Evolutionary conservation across 2,797 vertebrate species (phyloP).

Genomic region (Microcaecilia unicolor): DNA sequence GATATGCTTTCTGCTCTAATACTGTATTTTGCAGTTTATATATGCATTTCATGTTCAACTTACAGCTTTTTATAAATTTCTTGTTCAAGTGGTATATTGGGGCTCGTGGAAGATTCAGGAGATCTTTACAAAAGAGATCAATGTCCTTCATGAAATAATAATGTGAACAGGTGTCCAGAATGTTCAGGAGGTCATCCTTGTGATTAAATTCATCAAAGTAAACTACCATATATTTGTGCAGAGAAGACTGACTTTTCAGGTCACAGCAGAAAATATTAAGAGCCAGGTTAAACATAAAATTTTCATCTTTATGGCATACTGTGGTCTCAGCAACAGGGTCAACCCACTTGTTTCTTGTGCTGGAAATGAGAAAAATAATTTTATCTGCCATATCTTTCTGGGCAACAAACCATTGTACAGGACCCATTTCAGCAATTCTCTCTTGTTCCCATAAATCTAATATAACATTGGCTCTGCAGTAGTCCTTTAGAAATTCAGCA

Average conservation of each 20-base stretch:
- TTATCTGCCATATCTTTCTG: constrained; percentile 42
- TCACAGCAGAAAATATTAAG: constrained; percentile 63
- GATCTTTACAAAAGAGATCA: constrained; percentile 37
- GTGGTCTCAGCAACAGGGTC: constrained; percentile 2
- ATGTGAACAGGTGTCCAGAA: constrained; percentile 47
- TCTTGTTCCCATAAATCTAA: constrained; percentile 66
- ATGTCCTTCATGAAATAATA: constrained; percentile 61
- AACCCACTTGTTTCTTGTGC: neutral
- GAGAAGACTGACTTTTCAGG: constrained; percentile 28
- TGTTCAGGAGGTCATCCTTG: constrained; percentile 14
- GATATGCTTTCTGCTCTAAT: neutral
- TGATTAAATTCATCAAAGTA: constrained; percentile 30
- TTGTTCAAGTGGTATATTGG: neutral
- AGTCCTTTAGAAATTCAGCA: constrained; percentile 56
- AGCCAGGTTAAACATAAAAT: constrained; percentile 59
- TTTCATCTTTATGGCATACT: constrained; percentile 19
- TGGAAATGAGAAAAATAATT: constrained; percentile 57
- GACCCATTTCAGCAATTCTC: constrained; percentile 60
- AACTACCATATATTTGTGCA: constrained; percentile 59
- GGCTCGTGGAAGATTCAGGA: constrained; percentile 17
- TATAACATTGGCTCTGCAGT: constrained; percentile 45
- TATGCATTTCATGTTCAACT: neutral
- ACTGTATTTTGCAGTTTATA: constrained; percentile 25
- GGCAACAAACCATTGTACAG: constrained; percentile 60
- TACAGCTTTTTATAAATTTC: neutral